Conservation (phyloP, 2,797 vertebrate species). For the Anabacerthia variegaticeps region DNA sequence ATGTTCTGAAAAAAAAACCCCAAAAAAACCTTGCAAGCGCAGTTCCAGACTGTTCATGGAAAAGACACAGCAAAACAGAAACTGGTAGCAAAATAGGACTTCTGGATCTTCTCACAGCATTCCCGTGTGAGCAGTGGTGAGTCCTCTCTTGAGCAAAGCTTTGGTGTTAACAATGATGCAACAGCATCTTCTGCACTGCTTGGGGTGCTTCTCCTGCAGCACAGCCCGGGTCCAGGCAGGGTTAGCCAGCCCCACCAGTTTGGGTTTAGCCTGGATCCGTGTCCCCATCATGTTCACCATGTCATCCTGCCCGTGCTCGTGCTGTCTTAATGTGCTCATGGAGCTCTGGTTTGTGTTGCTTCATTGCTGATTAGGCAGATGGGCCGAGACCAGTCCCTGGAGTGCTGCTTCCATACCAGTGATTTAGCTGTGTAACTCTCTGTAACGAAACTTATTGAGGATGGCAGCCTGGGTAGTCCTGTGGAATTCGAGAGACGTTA, state of each 20-base stretch:
- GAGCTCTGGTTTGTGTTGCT: background rate
- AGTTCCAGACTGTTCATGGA: background rate
- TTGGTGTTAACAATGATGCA: background rate
- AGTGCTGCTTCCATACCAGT: constrained; percentile 19
- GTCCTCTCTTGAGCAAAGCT: background rate
- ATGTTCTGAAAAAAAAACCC: background rate
- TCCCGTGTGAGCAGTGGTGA: background rate
- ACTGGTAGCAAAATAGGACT: background rate
- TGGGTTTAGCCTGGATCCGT: background rate
- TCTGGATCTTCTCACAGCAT: background rate
- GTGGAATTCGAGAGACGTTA: constrained; percentile 15
- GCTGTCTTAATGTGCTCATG: background rate
- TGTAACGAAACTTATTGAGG: background rate
- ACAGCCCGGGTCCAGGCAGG: accelerated
- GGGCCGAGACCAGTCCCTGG: constrained; percentile 2
- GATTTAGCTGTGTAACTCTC: background rate
- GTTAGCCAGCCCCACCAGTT: background rate
- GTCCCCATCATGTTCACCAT: background rate
- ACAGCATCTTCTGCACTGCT: accelerated
- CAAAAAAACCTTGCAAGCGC: background rate
- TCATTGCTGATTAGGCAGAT: constrained; percentile 3
- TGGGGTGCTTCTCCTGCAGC: background rate
- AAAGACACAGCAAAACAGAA: background rate
- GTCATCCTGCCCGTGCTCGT: background rate
- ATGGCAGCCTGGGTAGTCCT: constrained; percentile 33